Evolutionary conservation across 2,888 invertebrate genomes (phyloP), one percentile per base, ranked within the genome.

Genomic region (Hylaea fasciaria): DNA sequence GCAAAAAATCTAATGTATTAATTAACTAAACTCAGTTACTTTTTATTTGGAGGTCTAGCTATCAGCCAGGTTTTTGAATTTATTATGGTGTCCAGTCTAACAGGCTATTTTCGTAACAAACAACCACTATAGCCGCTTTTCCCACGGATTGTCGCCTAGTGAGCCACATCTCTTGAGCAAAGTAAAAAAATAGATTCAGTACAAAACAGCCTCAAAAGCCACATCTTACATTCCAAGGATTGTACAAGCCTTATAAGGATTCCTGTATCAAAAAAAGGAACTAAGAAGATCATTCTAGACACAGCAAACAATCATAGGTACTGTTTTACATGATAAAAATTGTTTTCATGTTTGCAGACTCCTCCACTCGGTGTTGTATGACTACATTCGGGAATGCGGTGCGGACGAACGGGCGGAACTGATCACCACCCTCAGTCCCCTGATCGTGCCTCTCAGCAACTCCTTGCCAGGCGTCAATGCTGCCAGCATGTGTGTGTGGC

Each of bases 401-500:
- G 82, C 88, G 0, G 95, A 95, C 45, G 96, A 96, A 69, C 91
- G 94, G 45, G 89, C 92, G 28, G 98, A 98, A 80, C 91, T 98
- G 68, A 95, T 98, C 43, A 94, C 95, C 14, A 93, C 94, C 0
- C 89, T 97, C 53, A 93, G 95, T 47, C 93, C 96, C 0, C 92
- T 95, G 56, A 92, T 97, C 51, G 94, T 94, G 13, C 92, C 94
- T 1, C 86, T 94, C 65, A 87, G 94, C 46, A 96, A 96, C 77
- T 97, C 97, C 0, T 94, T 95, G 77, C 96, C 96, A 62, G 98
- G 99, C 0, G 94, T 95, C 3, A 94, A 95, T 70, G 95, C 96
- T 0, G 97, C 96, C 1, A 95, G 96, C 90, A 91, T 96, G 50
- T 97, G 97, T 80, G 94, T 99, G 57, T 98, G 98, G 96, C 94